phyloP scores from a whole-genome alignment of 2,888 invertebrate genomes.

The Hirtodrosophila cameraria region DNA sequence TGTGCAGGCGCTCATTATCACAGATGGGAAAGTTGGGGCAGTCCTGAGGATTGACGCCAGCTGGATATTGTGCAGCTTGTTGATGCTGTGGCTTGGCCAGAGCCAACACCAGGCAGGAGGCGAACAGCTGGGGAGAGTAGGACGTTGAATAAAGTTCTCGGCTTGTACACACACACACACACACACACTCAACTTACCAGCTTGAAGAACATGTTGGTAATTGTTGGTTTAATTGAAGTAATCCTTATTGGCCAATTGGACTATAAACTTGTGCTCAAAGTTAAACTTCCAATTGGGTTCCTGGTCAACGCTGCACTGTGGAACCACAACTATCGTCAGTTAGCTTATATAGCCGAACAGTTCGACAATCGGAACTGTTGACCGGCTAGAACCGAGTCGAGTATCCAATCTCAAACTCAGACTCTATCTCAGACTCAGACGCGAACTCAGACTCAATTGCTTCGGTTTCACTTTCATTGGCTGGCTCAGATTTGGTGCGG shows the following conservation, averaged over 20 bases:
- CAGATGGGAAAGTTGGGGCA: constrained; percentile 85
- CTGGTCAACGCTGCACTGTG: constrained; percentile 83
- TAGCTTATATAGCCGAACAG: constrained; percentile 82
- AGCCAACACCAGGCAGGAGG: constrained; percentile 80
- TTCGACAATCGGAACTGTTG: no score
- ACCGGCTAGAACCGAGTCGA: constrained; percentile 62
- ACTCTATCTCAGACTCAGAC: constrained; percentile 32
- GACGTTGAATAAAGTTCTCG: background rate
- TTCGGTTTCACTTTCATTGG: constrained; percentile 77
- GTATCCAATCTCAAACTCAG: constrained; percentile 44
- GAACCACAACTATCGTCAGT: constrained; percentile 66
- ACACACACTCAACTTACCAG: constrained; percentile 84
- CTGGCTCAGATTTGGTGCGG: constrained; percentile 58
- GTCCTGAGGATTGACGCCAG: constrained; percentile 85
- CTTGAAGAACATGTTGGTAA: constrained; percentile 83
- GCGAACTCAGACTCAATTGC: constrained; percentile 21
- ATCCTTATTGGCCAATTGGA: constrained; percentile 81
- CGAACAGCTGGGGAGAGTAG: constrained; percentile 69
- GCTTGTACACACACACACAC: background rate
- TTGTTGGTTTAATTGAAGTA: constrained; percentile 27
- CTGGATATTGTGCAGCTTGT: constrained; percentile 84
- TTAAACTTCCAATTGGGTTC: constrained; percentile 84
- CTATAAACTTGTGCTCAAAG: constrained; percentile 81
- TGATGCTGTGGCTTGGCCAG: constrained; percentile 83
- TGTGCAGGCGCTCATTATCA: constrained; percentile 84